Evolutionary conservation across 2,113 vertebrate genomes (phyloP), one percentile per base, ranked within the genome.

Genomic region (Peromyscus maniculatus): DNA sequence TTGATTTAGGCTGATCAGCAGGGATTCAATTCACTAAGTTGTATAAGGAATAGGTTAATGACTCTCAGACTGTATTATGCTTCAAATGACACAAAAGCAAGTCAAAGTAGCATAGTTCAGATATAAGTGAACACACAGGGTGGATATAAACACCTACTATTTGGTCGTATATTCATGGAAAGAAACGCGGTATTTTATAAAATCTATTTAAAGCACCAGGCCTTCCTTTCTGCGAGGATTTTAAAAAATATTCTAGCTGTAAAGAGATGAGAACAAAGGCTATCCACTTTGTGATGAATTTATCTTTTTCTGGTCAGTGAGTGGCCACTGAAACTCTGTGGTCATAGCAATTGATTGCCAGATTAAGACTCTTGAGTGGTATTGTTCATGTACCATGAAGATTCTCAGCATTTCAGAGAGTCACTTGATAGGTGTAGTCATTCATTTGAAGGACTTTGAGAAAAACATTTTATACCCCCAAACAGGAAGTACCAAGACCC

Each of bases 1-100:
- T 83, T 94, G 46, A 77, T 89, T 93, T 66, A 84, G 82, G 43
- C 26, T 90, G 28, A 82, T 55, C 11, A 94, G 26, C 31, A 80
- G 28, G 33, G 52, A 43, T 79, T 78, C 28, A 46, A 43, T 79
- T 78, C 28, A 46, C 79, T 22, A 36, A 49, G 22, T 84, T 79
- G 16, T 33, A 43, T 89, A 21, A 39, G 36, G 5, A 26, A 28
- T 24, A 93, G 33, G 11, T 12, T 75, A 64, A 36, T 12, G 22
- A 36, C 49, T 92, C 8, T 39, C 90, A 78, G 77, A 31, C 0
- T 93, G 71, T 46, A 89, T 64, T n/a, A 7, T 71, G 3, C 3
- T 82, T 92, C 1, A 3, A 91, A 7, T 92, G 64, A 94, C 55
- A 57, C 95, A 92, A 91, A 89, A 24, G n/a, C 24, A 59, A 96